Conservation (phyloP, 37 sponge, comb jelly and placozoan species). For the Bolinopsis microptera region DNA sequence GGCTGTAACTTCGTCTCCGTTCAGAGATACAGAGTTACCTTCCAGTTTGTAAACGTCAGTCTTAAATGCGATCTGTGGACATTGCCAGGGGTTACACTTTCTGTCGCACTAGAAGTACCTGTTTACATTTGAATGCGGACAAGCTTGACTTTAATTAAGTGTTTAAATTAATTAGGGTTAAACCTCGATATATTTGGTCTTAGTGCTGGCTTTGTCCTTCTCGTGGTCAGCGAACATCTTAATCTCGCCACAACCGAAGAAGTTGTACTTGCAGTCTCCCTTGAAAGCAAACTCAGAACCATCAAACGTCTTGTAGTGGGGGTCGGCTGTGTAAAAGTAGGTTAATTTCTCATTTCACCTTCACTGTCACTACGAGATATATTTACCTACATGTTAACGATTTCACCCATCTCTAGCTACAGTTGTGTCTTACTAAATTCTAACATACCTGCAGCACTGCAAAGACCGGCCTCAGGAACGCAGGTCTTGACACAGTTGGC, state of each 20-base stretch:
- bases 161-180: background rate
- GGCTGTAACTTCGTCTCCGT: background rate
- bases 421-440: no score
- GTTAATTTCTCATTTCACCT: no score
- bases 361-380: no score
- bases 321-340: background rate
- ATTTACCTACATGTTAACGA: no score
- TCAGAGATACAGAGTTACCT: background rate
- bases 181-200: background rate
- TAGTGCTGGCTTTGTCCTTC: constrained; percentile 11
- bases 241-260: background rate
- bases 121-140: no score
- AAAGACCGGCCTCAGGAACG: background rate
- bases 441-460: background rate
- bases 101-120: no score
- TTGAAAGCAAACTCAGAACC: background rate
- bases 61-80: background rate
- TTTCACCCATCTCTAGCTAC: no score
- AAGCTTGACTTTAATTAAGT: background rate
- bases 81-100: background rate
- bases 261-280: constrained; percentile 9
- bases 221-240: constrained; percentile 38
- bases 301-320: constrained; percentile 33
- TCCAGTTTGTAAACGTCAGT: background rate
- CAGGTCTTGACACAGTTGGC: constrained; percentile 16